Evolutionary conservation across 1,140 invertebrate species (phyloP).

Genomic region (Zaprionus tsacasi): DNA sequence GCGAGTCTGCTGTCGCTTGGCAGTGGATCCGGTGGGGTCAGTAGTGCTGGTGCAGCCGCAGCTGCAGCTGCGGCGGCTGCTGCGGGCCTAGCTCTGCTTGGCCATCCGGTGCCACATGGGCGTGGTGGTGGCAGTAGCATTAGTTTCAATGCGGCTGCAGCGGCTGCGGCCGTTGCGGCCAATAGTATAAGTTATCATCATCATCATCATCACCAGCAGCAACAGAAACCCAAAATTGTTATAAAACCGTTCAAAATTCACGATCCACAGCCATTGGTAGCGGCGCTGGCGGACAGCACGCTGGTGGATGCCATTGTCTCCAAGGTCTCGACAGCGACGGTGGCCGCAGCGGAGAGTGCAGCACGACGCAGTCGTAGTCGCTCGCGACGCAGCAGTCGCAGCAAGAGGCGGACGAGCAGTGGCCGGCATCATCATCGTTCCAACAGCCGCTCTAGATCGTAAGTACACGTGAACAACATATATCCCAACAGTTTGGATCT

Average conservation of each 20-base stretch:
- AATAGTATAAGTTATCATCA: conserved; percentile 82
- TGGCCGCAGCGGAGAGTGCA: conserved; percentile 79
- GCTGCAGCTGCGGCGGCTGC: conserved; percentile 43
- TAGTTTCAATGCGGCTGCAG: conserved; percentile 70
- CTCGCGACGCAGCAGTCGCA: conserved; percentile 59
- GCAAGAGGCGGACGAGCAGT: conserved; percentile 60
- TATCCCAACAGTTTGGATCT: too few relatives aligned
- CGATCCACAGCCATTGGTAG: conserved; percentile 83
- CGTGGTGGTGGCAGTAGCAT: conserved; percentile 35
- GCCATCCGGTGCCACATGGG: conserved; percentile 46
- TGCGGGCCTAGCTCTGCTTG: conserved; percentile 45
- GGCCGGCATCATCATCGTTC: conserved; percentile 71
- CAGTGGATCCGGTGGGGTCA: conserved; percentile 29
- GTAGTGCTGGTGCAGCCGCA: conserved; percentile 17
- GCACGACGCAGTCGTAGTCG: conserved; percentile 77
- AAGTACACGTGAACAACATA: conserved; percentile 41
- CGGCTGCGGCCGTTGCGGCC: conserved; percentile 65
- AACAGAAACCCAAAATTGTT: conserved; percentile 82
- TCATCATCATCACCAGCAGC: conserved; percentile 58
- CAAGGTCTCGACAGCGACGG: conserved; percentile 81
- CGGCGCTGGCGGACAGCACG: conserved; percentile 77
- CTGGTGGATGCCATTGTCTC: conserved; percentile 82
- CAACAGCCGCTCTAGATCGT: conserved; percentile 84
- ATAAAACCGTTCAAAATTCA: conserved; percentile 84
- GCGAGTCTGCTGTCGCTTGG: conserved; percentile 48